Evolutionary conservation across 2,113 vertebrate species (phyloP).

Genomic region (Machaerirhynchus nigripectus): DNA sequence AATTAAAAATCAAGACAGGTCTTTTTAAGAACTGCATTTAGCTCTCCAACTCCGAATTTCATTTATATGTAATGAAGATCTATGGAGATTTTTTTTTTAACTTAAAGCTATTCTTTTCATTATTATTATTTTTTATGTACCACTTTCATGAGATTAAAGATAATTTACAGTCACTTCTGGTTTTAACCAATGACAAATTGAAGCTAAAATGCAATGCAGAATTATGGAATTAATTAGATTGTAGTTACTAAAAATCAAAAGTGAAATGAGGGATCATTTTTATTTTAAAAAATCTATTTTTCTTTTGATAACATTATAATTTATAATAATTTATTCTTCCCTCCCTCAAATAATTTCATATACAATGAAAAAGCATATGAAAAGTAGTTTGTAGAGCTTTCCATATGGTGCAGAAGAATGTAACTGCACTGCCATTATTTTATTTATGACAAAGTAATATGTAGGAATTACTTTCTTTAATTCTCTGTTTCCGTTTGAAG

Average conservation of each 20-base stretch:
- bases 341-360: neutral
- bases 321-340: neutral
- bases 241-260: neutral
- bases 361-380: neutral
- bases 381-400: neutral
- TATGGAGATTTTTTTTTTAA: neutral
- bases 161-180: neutral
- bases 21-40: conserved; percentile 27
- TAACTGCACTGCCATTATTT: neutral
- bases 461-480: neutral
- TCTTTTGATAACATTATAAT: neutral
- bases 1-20: conserved; percentile 28
- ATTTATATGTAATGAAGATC: neutral
- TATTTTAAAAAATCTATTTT: neutral
- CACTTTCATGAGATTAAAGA: neutral
- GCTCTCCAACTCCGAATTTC: neutral
- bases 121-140: neutral
- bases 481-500: neutral
- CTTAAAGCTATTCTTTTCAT: neutral
- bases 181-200: neutral
- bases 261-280: neutral
- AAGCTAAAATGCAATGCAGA: neutral
- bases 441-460: neutral
- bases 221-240: neutral
- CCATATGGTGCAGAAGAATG: neutral